A percentile compares a stretch with the other conserved stretches of the same genome.
Conservation (phyloP, 1,140 invertebrate genomes). For the Triops longicaudatus region DNA sequence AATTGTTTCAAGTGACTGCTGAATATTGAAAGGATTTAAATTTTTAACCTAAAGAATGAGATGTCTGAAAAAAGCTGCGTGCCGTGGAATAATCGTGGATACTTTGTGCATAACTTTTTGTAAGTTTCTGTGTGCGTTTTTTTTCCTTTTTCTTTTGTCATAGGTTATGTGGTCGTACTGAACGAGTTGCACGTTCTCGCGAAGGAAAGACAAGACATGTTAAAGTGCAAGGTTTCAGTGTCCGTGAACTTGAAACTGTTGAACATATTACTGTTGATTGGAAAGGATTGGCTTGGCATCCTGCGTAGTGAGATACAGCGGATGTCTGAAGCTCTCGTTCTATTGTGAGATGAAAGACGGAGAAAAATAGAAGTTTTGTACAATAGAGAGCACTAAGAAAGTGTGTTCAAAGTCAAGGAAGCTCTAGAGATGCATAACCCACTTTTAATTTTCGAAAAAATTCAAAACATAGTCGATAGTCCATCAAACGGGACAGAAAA, state of each 20-base stretch:
- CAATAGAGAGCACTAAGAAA: no score
- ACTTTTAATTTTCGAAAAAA: no score
- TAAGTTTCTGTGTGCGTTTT: not conserved
- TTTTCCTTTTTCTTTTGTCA: not conserved
- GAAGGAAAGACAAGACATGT: not conserved
- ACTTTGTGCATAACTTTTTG: not conserved
- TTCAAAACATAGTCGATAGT: no score
- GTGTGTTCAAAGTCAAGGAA: no score
- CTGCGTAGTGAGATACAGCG: conserved; percentile 1
- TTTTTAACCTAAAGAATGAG: not conserved
- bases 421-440: no score
- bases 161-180: not conserved
- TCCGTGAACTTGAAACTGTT: not conserved
- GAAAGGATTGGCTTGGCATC: conserved; percentile 9
- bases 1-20: not conserved
- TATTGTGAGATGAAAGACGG: not conserved
- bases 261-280: not conserved
- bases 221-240: not conserved
- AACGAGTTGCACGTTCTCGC: not conserved
- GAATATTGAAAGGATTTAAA: not conserved
- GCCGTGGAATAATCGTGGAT: not conserved
- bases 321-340: not conserved
- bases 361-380: no score
- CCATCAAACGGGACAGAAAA: no score
- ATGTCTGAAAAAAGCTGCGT: not conserved